Percentiles rank a stretch among this genome's conserved stretches.
These are phyloP conservation scores for Clarias magur DNA, from an alignment of 2,113 vertebrate species.

Conservation along the genomic window DNA sequence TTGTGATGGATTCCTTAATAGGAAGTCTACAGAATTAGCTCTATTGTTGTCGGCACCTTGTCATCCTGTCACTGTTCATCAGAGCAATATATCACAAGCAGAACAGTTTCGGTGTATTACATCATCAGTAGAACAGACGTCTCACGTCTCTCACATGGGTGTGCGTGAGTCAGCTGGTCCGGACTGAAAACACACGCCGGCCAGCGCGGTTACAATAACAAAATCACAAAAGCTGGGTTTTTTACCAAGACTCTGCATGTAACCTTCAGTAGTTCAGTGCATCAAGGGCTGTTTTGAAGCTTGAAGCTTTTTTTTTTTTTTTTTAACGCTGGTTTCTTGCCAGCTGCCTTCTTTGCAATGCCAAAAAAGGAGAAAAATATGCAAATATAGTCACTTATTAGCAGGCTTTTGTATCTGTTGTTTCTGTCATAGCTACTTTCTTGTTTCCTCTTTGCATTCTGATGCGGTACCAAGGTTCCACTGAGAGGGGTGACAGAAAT, in stretches of 20 bases:
- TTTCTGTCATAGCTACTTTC: conserved; percentile 26
- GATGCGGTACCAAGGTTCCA: conserved; percentile 38
- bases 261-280: not conserved
- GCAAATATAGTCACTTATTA: conserved; percentile 44
- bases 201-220: not conserved
- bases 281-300: conserved; percentile 24
- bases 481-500: conserved; percentile 38
- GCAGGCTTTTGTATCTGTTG: conserved; percentile 46
- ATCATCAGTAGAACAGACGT: conserved; percentile 37
- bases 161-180: conserved; percentile 1
- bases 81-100: conserved; percentile 41
- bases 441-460: conserved; percentile 51
- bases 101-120: conserved; percentile 49
- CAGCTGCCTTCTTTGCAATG: conserved; percentile 2
- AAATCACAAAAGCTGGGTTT: conserved; percentile 1
- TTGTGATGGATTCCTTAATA: conserved; percentile 26
- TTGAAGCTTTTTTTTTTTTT: conserved; percentile 12
- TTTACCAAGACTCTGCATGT: not conserved
- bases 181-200: conserved; percentile 10
- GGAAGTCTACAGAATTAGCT: conserved; percentile 7
- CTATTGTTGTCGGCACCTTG: conserved; percentile 14
- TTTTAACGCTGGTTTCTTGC: not conserved
- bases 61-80: conserved; percentile 34
- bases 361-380: conserved; percentile 38
- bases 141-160: conserved; percentile 14